These are phyloP conservation scores for Galbula dea DNA, from an alignment of 2,113 vertebrate genomes.

Conservation along the genomic window DNA sequence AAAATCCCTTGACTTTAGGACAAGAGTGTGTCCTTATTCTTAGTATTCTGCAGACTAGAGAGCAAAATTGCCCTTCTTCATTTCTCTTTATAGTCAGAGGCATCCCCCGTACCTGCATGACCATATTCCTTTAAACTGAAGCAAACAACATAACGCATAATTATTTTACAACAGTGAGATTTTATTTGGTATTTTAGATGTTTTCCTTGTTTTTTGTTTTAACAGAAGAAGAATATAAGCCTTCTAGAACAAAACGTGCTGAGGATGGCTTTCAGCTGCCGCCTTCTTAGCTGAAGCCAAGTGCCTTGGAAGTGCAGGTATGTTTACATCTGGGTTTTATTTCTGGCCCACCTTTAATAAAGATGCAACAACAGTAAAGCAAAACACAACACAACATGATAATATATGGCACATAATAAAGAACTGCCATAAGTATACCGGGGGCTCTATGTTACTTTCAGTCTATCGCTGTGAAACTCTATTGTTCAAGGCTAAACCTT, in stretches of 20 bases:
- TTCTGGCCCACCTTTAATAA: slow-evolving; percentile 58
- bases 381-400: slow-evolving; percentile 53
- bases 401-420: slow-evolving; percentile 56
- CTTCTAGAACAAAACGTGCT: neutral
- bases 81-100: slow-evolving; percentile 20
- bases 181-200: slow-evolving; percentile 21
- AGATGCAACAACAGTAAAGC: slow-evolving; percentile 45
- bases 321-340: slow-evolving; percentile 64
- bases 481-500: slow-evolving; percentile 37
- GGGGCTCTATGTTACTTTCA: slow-evolving; percentile 55
- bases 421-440: slow-evolving; percentile 34
- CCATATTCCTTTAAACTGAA: neutral
- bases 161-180: slow-evolving; percentile 12
- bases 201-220: neutral
- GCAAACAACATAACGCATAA: neutral
- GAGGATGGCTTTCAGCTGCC: slow-evolving; percentile 47
- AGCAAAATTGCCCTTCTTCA: slow-evolving; percentile 12
- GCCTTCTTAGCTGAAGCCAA: neutral
- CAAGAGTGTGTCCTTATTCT: slow-evolving; percentile 35
- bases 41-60: neutral
- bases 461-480: slow-evolving; percentile 48
- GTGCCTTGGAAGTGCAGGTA: slow-evolving; percentile 44
- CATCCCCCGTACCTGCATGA: neutral
- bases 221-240: neutral
- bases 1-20: slow-evolving; percentile 68